phyloP scores from a whole-genome alignment of 2,888 invertebrate species.

The Diarsia dahlii region DNA sequence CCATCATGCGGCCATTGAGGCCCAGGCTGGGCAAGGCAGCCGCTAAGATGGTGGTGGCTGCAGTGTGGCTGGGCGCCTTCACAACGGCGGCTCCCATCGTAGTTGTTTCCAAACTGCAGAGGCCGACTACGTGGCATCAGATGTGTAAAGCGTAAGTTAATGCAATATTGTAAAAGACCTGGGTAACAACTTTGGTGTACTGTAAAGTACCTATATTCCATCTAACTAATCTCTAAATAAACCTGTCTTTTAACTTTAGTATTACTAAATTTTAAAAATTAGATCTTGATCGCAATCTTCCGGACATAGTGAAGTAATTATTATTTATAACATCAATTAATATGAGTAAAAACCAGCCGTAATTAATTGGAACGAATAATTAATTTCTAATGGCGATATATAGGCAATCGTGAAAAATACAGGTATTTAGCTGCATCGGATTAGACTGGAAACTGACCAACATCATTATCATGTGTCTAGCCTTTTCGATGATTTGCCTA shows the following conservation, averaged over 20 bases:
- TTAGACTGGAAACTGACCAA: background rate
- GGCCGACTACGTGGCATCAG: slow-evolving; percentile 92
- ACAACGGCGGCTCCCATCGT: slow-evolving; percentile 95
- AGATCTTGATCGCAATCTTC: background rate
- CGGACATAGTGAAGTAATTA: background rate
- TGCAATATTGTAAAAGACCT: background rate
- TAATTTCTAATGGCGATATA: slow-evolving; percentile 14
- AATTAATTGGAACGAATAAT: slow-evolving; percentile 10
- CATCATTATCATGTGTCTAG: too few relatives aligned
- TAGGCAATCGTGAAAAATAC: background rate
- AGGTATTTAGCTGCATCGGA: background rate
- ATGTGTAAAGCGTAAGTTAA: slow-evolving; percentile 92
- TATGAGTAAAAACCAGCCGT: background rate
- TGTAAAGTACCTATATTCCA: background rate
- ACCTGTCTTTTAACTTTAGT: background rate
- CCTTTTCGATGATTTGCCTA: too few relatives aligned
- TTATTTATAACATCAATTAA: slow-evolving; percentile 17
- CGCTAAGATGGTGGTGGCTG: slow-evolving; percentile 92
- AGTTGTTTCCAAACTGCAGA: slow-evolving; percentile 92
- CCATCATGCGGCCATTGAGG: slow-evolving; percentile 96
- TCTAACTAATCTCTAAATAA: background rate
- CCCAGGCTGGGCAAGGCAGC: slow-evolving; percentile 94
- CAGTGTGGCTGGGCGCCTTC: slow-evolving; percentile 94
- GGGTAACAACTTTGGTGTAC: background rate
- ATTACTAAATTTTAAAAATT: slow-evolving; percentile 1